Conservation (phyloP, 2,797 vertebrate species). For the Sylvia borin region DNA sequence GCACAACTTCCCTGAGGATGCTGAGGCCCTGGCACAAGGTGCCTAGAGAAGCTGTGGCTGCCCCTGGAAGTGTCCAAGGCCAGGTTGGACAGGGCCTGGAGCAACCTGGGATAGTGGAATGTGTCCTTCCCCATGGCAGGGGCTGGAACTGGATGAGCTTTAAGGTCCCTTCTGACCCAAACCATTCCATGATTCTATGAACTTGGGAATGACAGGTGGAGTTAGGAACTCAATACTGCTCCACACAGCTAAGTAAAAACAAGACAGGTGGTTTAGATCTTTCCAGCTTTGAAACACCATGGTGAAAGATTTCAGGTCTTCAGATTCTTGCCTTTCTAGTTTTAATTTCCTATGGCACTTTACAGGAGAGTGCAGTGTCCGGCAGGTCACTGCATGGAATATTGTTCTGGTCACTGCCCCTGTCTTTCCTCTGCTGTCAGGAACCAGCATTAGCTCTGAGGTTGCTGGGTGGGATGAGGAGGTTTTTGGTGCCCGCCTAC, state of each 20-base stretch:
- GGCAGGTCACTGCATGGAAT: not conserved
- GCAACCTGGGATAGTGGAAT: fast-evolving
- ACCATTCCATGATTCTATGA: not conserved
- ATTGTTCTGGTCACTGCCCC: fast-evolving
- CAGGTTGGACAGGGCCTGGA: fast-evolving
- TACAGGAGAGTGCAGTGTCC: not conserved
- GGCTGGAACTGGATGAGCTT: not conserved
- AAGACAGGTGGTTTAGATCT: not conserved
- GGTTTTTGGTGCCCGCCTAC: not conserved
- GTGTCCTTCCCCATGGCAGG: not conserved
- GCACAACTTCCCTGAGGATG: not conserved
- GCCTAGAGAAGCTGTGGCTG: not conserved
- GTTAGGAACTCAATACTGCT: not conserved
- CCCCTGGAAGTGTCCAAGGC: not conserved
- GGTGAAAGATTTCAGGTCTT: not conserved
- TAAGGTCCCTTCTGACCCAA: not conserved
- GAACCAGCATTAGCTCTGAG: not conserved
- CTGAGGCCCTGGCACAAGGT: not conserved
- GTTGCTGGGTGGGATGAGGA: not conserved
- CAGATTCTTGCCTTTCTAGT: not conserved
- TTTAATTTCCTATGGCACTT: not conserved
- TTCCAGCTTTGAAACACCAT: not conserved
- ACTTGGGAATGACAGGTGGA: not conserved
- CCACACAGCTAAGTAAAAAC: not conserved
- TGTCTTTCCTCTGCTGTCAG: not conserved